phyloP scores from a whole-genome alignment of 2,797 vertebrate species.

The Pogoniulus pusillus region DNA sequence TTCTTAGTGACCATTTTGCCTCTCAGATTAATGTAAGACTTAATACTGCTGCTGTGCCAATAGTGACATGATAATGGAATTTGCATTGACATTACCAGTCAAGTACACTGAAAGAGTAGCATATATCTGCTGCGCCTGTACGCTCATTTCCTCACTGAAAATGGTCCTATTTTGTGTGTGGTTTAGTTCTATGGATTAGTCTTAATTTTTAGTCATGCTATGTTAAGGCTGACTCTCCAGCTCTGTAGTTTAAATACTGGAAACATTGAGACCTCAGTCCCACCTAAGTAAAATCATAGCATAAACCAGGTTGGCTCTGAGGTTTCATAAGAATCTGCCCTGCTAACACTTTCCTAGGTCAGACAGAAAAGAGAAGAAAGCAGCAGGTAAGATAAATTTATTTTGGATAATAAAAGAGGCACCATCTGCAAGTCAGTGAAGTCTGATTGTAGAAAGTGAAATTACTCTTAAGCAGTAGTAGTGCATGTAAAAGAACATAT shows the following conservation, averaged over 20 bases:
- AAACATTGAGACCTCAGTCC: background rate
- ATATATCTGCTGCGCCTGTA: background rate
- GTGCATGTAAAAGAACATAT: background rate
- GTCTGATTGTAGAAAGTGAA: background rate
- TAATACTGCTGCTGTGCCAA: background rate
- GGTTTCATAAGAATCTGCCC: background rate
- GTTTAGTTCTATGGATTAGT: background rate
- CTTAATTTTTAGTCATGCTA: background rate
- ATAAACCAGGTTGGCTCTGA: background rate
- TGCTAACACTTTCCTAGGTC: background rate
- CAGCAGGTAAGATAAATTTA: background rate
- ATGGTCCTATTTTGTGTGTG: rapidly evolving
- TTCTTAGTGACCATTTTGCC: background rate
- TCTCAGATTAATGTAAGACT: background rate
- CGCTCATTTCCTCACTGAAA: background rate
- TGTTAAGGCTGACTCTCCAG: background rate
- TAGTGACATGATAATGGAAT: background rate
- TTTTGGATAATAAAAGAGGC: background rate
- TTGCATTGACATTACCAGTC: background rate
- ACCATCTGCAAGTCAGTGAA: background rate
- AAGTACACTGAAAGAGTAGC: background rate
- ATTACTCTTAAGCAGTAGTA: background rate
- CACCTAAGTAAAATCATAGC: background rate
- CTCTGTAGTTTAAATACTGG: background rate
- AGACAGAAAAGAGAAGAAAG: background rate